Conservation (phyloP, 2,113 vertebrate species). For the Colossoma macropomum region DNA sequence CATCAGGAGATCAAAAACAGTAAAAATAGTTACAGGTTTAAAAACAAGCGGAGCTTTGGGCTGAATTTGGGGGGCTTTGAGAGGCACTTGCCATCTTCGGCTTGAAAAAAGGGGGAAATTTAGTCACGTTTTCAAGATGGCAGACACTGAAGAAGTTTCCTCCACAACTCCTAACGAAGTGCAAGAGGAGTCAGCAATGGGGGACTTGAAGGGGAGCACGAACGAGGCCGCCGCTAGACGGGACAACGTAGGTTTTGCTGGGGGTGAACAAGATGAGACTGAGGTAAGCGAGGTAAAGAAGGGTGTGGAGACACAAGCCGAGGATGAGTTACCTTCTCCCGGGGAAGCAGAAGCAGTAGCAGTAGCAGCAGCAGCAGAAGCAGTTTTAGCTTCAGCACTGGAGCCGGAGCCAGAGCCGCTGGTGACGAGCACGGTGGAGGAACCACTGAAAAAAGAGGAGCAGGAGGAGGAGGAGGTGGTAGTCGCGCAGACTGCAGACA, state of each 20-base stretch:
- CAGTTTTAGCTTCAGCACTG: background rate
- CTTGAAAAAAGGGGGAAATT: slow-evolving; percentile 25
- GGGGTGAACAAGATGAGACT: slow-evolving; percentile 20
- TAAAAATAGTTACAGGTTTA: background rate
- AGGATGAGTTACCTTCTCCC: too few species aligned
- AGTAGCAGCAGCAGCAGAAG: too few species aligned
- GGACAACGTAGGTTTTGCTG: background rate
- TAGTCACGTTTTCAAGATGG: slow-evolving; percentile 67
- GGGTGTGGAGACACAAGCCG: background rate
- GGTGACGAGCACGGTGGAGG: slow-evolving; percentile 25
- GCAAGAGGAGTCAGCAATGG: slow-evolving; percentile 52
- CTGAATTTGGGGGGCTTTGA: background rate
- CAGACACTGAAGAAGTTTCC: slow-evolving; percentile 73
- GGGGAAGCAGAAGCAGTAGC: too few species aligned
- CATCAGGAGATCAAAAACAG: background rate
- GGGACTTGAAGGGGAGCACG: slow-evolving; percentile 20
- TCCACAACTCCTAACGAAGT: slow-evolving; percentile 68
- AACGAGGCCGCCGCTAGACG: slow-evolving; percentile 48
- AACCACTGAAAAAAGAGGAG: slow-evolving; percentile 23
- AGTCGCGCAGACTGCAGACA: slow-evolving; percentile 63
- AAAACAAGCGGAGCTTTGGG: slow-evolving; percentile 7
- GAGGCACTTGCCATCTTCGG: slow-evolving; percentile 6
- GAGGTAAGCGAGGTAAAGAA: slow-evolving; percentile 34
- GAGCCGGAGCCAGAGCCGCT: slow-evolving; percentile 2
- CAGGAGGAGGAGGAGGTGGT: slow-evolving; percentile 15